Base-by-base conservation (phyloP, 2,113 vertebrate species). In the Synodontis membranacea region DNA sequence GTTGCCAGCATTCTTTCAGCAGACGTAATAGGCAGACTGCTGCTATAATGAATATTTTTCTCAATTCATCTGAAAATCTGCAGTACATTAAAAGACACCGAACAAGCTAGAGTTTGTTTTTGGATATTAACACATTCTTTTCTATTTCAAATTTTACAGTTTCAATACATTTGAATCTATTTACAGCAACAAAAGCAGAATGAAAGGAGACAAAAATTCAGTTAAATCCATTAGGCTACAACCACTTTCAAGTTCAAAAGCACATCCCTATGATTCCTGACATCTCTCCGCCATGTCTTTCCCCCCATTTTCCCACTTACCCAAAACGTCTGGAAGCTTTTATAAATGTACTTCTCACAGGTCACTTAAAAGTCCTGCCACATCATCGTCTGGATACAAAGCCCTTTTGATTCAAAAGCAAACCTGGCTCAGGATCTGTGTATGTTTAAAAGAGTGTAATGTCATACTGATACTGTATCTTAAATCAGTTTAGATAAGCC, bases 261-360 rank as follows among this genome's bases (percentile, higher is more conserved):
- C n/a, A 50, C 52, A 4, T 48, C 79, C 79, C 56, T 15, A 34
- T 46, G 6, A 0, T 34, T 54, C 42, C 48, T 84, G 64, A 84
- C 10, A 10, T 84, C n/a, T 72, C 10, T 8, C 23, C 25, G 11
- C 12, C 10, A 39, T 72, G 19, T 5, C 44, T 31, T 48, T 83
- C 25, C 21, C 21, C 46, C 7, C 3, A 15, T 81, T 14, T 46
- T 82, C 58, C 15, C 42, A 64, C 58, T 44, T 64, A 23, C 37
- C 4, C 39, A 46, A 82, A 82, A 82, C 28, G 58, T 82, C 80
- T 82, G 58, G 83, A 75, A 75, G 50, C 83, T 58, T 84, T 84
- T 75, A 84, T 28, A 84, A 82, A 82, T 81, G 80, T 25, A 42
- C 80, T 81, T 81, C 56, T 81, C 58, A 5, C 42, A 62, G 83